Conservation (phyloP, 2,113 vertebrate species). For the Rhadina sibilatrix region DNA sequence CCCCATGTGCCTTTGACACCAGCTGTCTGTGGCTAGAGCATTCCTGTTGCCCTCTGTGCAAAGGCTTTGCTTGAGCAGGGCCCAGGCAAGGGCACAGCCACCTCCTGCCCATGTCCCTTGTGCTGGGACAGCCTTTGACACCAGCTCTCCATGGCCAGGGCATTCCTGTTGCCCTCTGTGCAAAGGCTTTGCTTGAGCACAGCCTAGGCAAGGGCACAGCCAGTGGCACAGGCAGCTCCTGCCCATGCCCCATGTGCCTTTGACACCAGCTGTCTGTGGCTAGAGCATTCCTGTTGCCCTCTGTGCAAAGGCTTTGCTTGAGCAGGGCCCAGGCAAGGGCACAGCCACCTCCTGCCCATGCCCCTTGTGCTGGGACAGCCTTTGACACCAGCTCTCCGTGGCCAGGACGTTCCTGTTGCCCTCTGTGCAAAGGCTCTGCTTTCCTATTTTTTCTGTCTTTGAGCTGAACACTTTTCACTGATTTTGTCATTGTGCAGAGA, state of each 20-base stretch:
- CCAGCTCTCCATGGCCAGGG: background rate
- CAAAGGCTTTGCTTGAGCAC: too few relatives aligned
- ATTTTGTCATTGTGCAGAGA: background rate
- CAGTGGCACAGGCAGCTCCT: background rate
- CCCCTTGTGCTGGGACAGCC: too few relatives aligned
- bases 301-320: background rate
- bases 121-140: background rate
- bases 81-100: background rate
- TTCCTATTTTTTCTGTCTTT: background rate
- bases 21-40: background rate
- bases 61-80: background rate
- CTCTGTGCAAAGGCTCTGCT: background rate
- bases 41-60: background rate
- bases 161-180: background rate
- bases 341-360: background rate
- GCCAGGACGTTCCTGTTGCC: background rate
- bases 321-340: background rate
- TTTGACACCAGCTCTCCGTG: background rate
- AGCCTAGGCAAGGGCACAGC: too few relatives aligned
- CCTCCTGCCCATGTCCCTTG: too few relatives aligned
- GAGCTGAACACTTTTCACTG: background rate
- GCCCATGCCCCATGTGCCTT: accelerated
- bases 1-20: too few relatives aligned
- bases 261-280: background rate
- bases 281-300: background rate